Evolutionary conservation across 2,797 vertebrate genomes (phyloP).

Genomic region (Labroides dimidiatus): DNA sequence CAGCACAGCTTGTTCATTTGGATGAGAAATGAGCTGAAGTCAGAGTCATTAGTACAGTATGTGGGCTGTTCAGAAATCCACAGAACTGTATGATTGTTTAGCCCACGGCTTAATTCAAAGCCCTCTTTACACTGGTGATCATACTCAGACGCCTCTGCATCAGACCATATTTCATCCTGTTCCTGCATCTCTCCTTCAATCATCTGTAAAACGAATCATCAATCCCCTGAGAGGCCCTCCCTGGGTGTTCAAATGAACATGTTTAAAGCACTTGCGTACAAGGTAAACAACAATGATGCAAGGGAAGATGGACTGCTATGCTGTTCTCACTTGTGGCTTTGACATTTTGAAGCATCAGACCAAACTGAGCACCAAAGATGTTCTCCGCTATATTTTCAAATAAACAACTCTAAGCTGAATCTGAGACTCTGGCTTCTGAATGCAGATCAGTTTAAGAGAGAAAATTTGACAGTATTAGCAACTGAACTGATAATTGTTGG

Average conservation of each 20-base stretch:
- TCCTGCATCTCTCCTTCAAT: slow-evolving; percentile 34
- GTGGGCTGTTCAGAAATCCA: slow-evolving; percentile 52
- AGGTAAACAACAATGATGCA: slow-evolving; percentile 23
- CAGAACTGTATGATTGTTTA: slow-evolving; percentile 41
- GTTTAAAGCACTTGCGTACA: slow-evolving; percentile 9
- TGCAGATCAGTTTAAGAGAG: neutral
- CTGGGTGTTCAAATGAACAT: slow-evolving; percentile 10
- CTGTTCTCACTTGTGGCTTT: slow-evolving; percentile 19
- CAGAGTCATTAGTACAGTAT: slow-evolving; percentile 44
- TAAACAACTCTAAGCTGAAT: neutral
- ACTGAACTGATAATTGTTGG: no score
- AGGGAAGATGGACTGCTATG: slow-evolving; percentile 9
- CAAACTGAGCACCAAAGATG: neutral
- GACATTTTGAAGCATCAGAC: slow-evolving; percentile 17
- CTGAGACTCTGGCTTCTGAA: neutral
- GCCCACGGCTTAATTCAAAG: slow-evolving; percentile 55
- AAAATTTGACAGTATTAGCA: no score
- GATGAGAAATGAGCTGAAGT: slow-evolving; percentile 51
- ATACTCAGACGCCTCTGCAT: slow-evolving; percentile 35
- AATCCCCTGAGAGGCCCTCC: slow-evolving; percentile 23
- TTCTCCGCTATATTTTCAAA: neutral
- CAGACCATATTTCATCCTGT: slow-evolving; percentile 34
- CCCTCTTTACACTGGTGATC: slow-evolving; percentile 49
- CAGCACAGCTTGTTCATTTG: slow-evolving; percentile 29
- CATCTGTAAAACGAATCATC: slow-evolving; percentile 6